Conservation (phyloP, 2,888 invertebrate genomes). For the Coleophora flavipennella region DNA sequence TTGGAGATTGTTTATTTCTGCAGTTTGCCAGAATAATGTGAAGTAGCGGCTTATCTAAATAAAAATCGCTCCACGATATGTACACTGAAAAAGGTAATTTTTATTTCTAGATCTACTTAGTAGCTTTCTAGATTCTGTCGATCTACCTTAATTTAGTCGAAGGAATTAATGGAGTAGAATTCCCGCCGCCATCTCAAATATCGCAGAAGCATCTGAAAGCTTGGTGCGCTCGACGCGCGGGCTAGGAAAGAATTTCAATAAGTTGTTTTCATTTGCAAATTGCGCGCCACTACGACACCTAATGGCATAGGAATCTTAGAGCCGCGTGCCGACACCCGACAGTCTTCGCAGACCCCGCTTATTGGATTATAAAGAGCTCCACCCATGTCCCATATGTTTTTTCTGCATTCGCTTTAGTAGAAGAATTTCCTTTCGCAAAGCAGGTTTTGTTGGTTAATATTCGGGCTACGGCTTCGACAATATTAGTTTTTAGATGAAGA, state of each 20-base stretch:
- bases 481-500: slow-evolving; percentile 29
- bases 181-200: slow-evolving; percentile 41
- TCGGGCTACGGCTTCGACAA: not conserved
- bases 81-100: no score
- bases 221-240: slow-evolving; percentile 33
- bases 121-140: slow-evolving; percentile 6
- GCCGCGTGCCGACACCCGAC: slow-evolving; percentile 40
- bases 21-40: no score
- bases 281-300: slow-evolving; percentile 63
- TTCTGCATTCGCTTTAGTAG: not conserved
- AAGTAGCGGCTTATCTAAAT: no score
- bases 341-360: slow-evolving; percentile 26
- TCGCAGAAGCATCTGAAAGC: slow-evolving; percentile 31
- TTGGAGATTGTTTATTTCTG: not conserved
- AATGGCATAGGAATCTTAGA: slow-evolving; percentile 63
- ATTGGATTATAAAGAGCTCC: slow-evolving; percentile 51
- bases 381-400: slow-evolving; percentile 14
- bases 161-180: slow-evolving; percentile 21
- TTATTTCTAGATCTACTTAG: not conserved
- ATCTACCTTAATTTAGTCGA: slow-evolving; percentile 10
- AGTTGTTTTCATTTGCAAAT: slow-evolving; percentile 73
- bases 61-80: no score
- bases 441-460: slow-evolving; percentile 1
- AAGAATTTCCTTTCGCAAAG: not conserved
- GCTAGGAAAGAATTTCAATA: slow-evolving; percentile 68